Percentiles rank a stretch among this genome's conserved stretches.
Conservation (phyloP, 2,888 invertebrate genomes). For the Linyphia triangularis region DNA sequence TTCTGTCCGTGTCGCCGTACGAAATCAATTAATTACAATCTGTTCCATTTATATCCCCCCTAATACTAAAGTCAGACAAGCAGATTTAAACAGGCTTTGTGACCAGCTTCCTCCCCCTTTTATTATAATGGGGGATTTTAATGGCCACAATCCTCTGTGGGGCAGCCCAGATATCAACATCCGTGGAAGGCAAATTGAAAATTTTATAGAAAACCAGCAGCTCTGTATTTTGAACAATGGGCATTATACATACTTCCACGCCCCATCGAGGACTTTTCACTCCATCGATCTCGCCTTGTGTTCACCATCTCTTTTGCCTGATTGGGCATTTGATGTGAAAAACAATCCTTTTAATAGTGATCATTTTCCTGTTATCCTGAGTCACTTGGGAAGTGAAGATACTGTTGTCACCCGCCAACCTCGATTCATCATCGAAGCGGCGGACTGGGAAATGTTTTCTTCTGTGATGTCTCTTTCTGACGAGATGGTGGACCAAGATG, state of each 20-base stretch:
- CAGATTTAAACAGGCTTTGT: no score
- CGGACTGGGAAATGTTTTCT: not conserved
- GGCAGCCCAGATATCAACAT: no score
- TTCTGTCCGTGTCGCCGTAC: no score
- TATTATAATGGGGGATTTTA: not conserved
- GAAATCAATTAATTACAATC: no score
- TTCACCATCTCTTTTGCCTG: not conserved
- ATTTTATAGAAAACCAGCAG: not conserved
- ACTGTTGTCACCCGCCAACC: not conserved
- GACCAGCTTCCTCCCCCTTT: not conserved
- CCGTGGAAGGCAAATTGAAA: not conserved
- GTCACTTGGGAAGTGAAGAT: no score
- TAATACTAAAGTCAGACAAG: no score
- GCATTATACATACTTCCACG: not conserved
- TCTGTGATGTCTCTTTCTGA: not conserved
- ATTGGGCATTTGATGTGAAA: not conserved
- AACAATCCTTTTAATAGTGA: not conserved
- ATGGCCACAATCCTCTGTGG: not conserved
- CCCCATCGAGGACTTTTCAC: not conserved
- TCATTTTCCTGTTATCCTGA: not conserved
- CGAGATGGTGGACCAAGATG: not conserved
- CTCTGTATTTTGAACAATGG: not conserved
- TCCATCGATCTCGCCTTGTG: not conserved
- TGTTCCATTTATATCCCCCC: no score
- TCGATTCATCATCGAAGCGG: not conserved